phyloP scores from a whole-genome alignment of 1,140 invertebrate genomes.

The Muscidifurax raptorellus region DNA sequence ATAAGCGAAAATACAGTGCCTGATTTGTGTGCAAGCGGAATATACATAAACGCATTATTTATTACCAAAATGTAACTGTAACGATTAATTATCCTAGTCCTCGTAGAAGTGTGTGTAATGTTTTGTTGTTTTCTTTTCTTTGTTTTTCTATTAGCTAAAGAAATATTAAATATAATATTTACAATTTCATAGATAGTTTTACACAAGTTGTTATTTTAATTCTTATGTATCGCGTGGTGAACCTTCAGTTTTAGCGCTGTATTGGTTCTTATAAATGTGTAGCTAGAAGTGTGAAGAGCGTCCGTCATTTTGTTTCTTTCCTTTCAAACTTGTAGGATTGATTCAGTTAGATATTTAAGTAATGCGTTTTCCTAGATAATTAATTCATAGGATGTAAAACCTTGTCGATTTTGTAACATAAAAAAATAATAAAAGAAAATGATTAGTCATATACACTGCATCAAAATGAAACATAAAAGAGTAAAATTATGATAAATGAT shows the following conservation, averaged over 20 bases:
- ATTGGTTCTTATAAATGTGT: neutral
- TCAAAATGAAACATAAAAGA: too few species aligned
- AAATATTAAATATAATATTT: slow-evolving; percentile 68
- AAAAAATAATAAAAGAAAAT: neutral
- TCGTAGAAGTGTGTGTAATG: slow-evolving; percentile 64
- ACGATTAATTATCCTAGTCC: slow-evolving; percentile 63
- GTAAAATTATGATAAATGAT: neutral
- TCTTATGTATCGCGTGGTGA: neutral
- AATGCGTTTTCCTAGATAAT: neutral
- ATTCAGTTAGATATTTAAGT: too few species aligned
- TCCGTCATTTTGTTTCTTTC: neutral
- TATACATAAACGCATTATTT: slow-evolving; percentile 25
- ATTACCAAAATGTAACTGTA: slow-evolving; percentile 36
- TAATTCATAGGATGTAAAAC: neutral
- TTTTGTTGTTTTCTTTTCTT: too few species aligned
- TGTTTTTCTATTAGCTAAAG: slow-evolving; percentile 71
- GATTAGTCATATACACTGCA: neutral
- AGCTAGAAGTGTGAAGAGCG: neutral
- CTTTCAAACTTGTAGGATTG: too few species aligned
- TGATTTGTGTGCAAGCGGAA: slow-evolving; percentile 16
- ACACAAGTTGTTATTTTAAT: slow-evolving; percentile 25
- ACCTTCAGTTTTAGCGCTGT: neutral
- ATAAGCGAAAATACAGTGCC: slow-evolving; percentile 14
- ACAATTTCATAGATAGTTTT: slow-evolving; percentile 62
- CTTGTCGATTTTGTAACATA: neutral